Base-by-base conservation (phyloP, 2,113 vertebrate species). In the Chunga burmeisteri region DNA sequence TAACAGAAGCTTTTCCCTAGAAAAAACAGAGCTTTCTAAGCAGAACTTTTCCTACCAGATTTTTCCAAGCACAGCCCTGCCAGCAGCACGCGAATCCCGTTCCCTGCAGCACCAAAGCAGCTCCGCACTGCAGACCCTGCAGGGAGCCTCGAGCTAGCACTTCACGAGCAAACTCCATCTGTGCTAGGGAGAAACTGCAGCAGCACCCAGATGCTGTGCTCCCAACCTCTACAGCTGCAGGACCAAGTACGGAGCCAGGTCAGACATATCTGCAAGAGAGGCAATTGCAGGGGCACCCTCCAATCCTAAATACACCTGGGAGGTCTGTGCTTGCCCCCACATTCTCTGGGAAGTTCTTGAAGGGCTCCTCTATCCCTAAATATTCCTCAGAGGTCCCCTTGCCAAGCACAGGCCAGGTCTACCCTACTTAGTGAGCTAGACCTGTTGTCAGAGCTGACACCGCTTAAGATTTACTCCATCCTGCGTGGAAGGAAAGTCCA, bases 361-460 rank as follows among this genome's bases (percentile, higher is more conserved):
- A 91, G 75, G 34, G 42, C 32, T 96, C 42, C 22, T 86, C n/a
- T n/a, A 17, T 13, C 38, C 91, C 91, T 66, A 88, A 92, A 71
- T 71, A 50, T 40, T 67, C 42, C 65, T 75, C 53, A 81, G 50
- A 86, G 55, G 46, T 90, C 36, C 30, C 42, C 23, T 71, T 90
- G 88, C 20, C 3, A 13, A 81, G 44, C 50, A 47, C 19, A 73
- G 80, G 55, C 67, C 75, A 86, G 23, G 23, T 55, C 34, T 42
- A 63, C 21, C 50, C 68, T 73, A 65, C 72, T 93, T 72, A 92
- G 75, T 16, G 80, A 84, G 65, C 63, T 0, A 1, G 72, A 94
- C 56, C 56, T 92, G 80, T 78, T 94, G 90, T 93, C 80, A 84
- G 75, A 93, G 65, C 71, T 95, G 95, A 94, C 95, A 93, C 70